Evolutionary conservation across 2,113 vertebrate genomes (phyloP).

Genomic region (Leucoraja erinaceus): DNA sequence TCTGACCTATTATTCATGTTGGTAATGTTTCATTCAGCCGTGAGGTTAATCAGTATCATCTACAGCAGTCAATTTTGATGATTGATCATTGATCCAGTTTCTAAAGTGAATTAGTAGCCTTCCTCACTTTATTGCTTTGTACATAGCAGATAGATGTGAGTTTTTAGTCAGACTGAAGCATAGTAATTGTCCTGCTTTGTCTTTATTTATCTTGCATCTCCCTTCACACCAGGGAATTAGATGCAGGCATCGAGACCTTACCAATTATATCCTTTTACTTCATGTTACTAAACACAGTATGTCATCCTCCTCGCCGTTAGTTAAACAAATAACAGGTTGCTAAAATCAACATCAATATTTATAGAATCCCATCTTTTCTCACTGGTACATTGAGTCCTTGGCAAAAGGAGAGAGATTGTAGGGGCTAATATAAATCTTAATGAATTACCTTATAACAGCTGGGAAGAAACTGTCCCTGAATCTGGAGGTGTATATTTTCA

Average conservation of each 20-base stretch:
- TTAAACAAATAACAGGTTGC: background rate
- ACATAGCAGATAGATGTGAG: background rate
- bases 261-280: constrained; percentile 4
- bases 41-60: background rate
- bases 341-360: constrained; percentile 13
- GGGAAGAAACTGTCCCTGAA: too few species aligned
- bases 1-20: background rate
- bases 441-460: background rate
- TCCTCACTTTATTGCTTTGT: background rate
- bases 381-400: background rate
- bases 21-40: background rate
- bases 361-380: background rate
- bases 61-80: background rate
- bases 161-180: background rate
- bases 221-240: background rate
- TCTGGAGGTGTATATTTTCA: too few species aligned
- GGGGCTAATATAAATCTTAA: background rate
- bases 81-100: constrained; percentile 27
- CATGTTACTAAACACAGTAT: background rate
- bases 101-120: background rate
- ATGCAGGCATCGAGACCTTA: background rate
- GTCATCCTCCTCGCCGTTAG: background rate
- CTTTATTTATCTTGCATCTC: constrained; percentile 19
- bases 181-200: background rate
- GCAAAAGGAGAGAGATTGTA: background rate